phyloP scores from a whole-genome alignment of 2,797 vertebrate genomes.

The Pipistrellus pipistrellus region DNA sequence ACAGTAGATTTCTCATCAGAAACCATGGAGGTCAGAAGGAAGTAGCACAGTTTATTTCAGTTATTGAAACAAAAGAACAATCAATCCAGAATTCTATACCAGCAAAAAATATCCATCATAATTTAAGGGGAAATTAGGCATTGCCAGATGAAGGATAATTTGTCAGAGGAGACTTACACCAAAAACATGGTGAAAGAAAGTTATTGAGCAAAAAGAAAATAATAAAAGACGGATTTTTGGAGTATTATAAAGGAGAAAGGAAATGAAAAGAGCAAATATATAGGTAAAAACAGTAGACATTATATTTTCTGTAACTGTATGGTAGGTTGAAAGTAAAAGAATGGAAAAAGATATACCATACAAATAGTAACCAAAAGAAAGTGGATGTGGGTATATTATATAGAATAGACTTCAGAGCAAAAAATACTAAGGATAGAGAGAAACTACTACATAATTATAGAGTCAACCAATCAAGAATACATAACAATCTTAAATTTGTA shows the following conservation, averaged over 20 bases:
- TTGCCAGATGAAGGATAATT: not conserved
- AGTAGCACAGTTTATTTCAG: constrained; percentile 4
- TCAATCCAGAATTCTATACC: not conserved
- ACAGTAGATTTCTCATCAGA: constrained; percentile 35
- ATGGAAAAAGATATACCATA: not conserved
- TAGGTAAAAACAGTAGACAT: not conserved
- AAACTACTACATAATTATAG: not conserved
- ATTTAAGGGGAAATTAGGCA: not conserved
- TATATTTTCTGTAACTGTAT: not conserved
- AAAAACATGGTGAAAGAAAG: not conserved
- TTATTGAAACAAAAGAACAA: not conserved
- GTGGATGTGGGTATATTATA: not conserved
- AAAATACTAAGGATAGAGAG: not conserved
- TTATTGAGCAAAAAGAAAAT: constrained; percentile 14
- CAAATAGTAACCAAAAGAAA: not conserved
- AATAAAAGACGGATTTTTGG: not conserved
- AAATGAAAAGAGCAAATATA: not conserved
- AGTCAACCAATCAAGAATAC: not conserved
- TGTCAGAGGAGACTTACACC: not conserved
- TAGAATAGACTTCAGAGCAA: not conserved
- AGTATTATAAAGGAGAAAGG: not conserved
- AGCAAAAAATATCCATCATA: not conserved
- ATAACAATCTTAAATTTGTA: not conserved
- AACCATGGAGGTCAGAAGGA: not conserved
- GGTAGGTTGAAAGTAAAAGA: constrained; percentile 7